Percentiles rank a stretch among this genome's conserved stretches.
Evolutionary conservation across 2,888 invertebrate genomes (phyloP).

Genomic region (Schrankia costaestrigalis): DNA sequence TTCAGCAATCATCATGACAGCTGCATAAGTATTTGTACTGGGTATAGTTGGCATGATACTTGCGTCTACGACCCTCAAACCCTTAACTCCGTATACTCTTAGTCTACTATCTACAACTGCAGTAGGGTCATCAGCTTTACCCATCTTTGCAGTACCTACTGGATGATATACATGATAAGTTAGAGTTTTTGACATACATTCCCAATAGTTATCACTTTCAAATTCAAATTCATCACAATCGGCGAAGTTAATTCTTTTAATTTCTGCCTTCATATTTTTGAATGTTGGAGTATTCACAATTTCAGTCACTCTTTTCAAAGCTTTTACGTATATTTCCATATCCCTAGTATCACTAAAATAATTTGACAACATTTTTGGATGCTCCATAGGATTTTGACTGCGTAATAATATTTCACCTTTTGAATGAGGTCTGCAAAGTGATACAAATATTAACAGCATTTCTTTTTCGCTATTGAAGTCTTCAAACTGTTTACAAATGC

Average conservation of each 20-base stretch:
- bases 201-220: slow-evolving; percentile 60
- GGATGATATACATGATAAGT: slow-evolving; percentile 72
- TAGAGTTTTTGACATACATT: slow-evolving; percentile 66
- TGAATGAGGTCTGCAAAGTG: slow-evolving; percentile 63
- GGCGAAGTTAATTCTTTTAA: slow-evolving; percentile 53
- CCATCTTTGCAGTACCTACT: slow-evolving; percentile 71
- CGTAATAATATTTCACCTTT: slow-evolving; percentile 56
- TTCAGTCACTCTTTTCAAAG: slow-evolving; percentile 52
- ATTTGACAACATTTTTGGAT: slow-evolving; percentile 61
- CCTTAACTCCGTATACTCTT: slow-evolving; percentile 49
- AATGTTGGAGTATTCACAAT: slow-evolving; percentile 58
- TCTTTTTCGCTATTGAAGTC: slow-evolving; percentile 61
- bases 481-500: slow-evolving; percentile 60
- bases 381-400: slow-evolving; percentile 48
- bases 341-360: slow-evolving; percentile 65
- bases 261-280: slow-evolving; percentile 48
- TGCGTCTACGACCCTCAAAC: slow-evolving; percentile 63
- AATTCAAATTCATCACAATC: slow-evolving; percentile 58
- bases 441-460: slow-evolving; percentile 60
- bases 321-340: slow-evolving; percentile 53
- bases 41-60: slow-evolving; percentile 71
- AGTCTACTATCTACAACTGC: slow-evolving; percentile 59
- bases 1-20: slow-evolving; percentile 72
- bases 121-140: slow-evolving; percentile 42
- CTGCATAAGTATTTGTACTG: slow-evolving; percentile 67